Evolutionary conservation across 2,113 vertebrate genomes (phyloP).

Genomic region (Platycercus adscitus): DNA sequence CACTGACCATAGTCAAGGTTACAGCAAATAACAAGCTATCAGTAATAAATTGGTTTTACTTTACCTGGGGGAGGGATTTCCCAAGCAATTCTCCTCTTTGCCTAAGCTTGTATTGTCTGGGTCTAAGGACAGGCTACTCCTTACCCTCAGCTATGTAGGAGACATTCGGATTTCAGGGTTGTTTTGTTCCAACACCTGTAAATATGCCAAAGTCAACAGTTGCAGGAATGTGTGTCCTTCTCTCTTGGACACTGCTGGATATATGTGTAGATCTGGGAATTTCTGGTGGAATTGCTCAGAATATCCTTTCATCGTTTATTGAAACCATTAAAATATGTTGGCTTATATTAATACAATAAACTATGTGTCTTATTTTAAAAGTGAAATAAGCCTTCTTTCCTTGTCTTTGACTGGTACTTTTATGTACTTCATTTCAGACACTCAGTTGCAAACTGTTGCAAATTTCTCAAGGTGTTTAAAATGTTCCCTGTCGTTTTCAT

Average conservation of each 20-base stretch:
- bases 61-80: not conserved
- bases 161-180: not conserved
- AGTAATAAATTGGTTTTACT: not conserved
- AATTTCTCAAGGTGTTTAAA: constrained; percentile 9
- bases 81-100: not conserved
- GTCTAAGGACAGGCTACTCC: not conserved
- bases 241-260: not conserved
- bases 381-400: not conserved
- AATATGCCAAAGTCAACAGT: not conserved
- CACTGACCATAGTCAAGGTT: not conserved
- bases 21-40: not conserved
- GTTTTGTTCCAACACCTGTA: not conserved
- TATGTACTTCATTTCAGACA: not conserved
- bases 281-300: not conserved
- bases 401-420: not conserved
- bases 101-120: not conserved
- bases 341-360: not conserved
- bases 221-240: not conserved
- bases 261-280: not conserved
- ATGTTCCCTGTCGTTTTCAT: not conserved
- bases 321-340: not conserved
- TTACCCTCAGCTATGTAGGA: not conserved
- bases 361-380: not conserved
- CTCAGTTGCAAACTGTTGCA: not conserved
- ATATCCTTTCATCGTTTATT: not conserved